These are phyloP conservation scores for Scolanthus callimorphus DNA, from an alignment of 92 coral and sea anemone species.

Conservation along the genomic window DNA sequence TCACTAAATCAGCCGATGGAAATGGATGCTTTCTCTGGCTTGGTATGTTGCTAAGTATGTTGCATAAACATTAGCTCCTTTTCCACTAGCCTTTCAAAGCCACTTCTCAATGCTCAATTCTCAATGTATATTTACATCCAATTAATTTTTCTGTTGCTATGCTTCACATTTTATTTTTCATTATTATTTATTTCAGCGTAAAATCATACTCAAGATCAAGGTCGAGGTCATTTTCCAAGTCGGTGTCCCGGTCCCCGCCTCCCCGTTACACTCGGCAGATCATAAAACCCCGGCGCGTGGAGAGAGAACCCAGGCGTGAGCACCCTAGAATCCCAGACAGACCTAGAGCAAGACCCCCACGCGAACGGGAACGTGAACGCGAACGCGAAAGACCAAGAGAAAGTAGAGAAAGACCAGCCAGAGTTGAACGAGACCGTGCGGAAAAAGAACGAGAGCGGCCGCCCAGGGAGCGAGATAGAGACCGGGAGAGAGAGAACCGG, in stretches of 20 bases:
- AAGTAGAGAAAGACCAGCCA: conserved; percentile 2
- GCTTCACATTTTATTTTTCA: too few species aligned
- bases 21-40: too few species aligned
- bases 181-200: conserved; percentile 8
- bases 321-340: conserved; percentile 13
- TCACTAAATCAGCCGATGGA: too few species aligned
- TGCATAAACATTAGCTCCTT: too few species aligned
- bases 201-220: conserved; percentile 66
- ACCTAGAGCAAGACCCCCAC: conserved; percentile 16
- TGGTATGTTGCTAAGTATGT: too few species aligned
- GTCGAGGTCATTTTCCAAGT: conserved; percentile 81
- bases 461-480: conserved; percentile 29
- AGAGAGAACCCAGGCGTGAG: conserved; percentile 15
- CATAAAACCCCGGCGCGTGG: conserved; percentile 21
- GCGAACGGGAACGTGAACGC: conserved; percentile 31
- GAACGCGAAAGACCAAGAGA: conserved; percentile 20
- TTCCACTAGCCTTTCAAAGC: too few species aligned
- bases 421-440: conserved; percentile 38
- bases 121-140: too few species aligned
- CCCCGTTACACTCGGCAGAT: conserved; percentile 36
- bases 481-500: conserved; percentile 31
- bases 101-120: too few species aligned
- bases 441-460: conserved; percentile 33
- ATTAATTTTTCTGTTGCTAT: too few species aligned
- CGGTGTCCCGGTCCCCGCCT: conserved; percentile 63